Evolutionary conservation across 2,797 vertebrate genomes (phyloP).

Genomic region (Neostethus bicornis): DNA sequence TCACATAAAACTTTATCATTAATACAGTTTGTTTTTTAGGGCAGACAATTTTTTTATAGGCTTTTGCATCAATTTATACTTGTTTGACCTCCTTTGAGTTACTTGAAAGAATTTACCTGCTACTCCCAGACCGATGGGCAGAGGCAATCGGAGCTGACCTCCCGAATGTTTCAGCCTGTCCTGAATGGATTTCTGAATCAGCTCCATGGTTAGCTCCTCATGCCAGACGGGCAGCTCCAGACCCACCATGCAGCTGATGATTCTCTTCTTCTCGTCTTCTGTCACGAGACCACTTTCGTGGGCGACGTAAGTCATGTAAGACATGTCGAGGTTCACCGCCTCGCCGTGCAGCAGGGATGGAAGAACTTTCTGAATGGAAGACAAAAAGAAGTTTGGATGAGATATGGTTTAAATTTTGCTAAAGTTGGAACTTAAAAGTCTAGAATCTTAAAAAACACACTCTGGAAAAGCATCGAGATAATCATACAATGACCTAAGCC

Average conservation of each 20-base stretch:
- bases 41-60: too few species aligned
- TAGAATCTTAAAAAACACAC: too few species aligned
- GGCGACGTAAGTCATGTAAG: constrained; percentile 85
- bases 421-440: too few species aligned
- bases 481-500: too few species aligned
- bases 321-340: constrained; percentile 85
- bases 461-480: too few species aligned
- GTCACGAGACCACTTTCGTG: constrained; percentile 67
- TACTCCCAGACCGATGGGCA: constrained; percentile 79
- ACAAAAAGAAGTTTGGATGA: constrained; percentile 1
- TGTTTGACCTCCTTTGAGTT: too few species aligned
- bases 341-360: constrained; percentile 84
- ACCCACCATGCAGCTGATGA: constrained; percentile 81
- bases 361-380: constrained; percentile 75
- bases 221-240: constrained; percentile 86
- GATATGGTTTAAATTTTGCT: too few species aligned
- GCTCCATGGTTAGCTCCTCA: constrained; percentile 70
- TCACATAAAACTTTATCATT: too few species aligned
- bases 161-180: constrained; percentile 83
- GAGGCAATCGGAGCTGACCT: constrained; percentile 81
- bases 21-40: too few species aligned
- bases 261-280: constrained; percentile 74
- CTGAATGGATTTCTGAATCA: constrained; percentile 78
- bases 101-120: too few species aligned
- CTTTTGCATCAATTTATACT: too few species aligned